Conservation (phyloP, 2,113 vertebrate species). For the Pelecanoides urinatrix region DNA sequence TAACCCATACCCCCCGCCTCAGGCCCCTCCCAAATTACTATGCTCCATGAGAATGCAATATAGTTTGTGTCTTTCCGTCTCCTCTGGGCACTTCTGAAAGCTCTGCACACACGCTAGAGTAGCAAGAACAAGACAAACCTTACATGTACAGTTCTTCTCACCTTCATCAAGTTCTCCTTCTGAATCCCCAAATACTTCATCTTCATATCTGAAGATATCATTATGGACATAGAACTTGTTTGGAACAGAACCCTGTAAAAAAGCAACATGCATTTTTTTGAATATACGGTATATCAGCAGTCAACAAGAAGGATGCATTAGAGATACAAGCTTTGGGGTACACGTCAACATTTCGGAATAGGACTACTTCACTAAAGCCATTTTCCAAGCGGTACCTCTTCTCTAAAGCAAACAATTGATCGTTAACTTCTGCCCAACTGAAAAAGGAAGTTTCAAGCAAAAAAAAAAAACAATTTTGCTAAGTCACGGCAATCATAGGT, state of each 20-base stretch:
- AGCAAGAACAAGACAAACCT: not conserved
- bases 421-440: not conserved
- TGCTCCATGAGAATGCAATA: fast-evolving
- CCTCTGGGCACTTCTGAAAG: not conserved
- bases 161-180: conserved; percentile 97
- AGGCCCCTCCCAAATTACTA: not conserved
- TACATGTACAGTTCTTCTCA: not conserved
- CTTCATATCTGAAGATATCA: conserved; percentile 98
- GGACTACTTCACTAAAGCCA: not conserved
- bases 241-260: conserved; percentile 89
- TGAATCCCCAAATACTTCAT: conserved; percentile 97
- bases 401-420: not conserved
- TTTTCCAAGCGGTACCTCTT: not conserved
- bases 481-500: not conserved
- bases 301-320: not conserved
- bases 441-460: not conserved
- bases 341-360: not conserved
- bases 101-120: not conserved
- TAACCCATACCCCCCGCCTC: not conserved
- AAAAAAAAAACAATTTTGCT: not conserved
- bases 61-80: not conserved
- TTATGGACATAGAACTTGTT: conserved; percentile 99
- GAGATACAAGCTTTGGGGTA: not conserved
- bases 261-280: not conserved
- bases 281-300: fast-evolving